Conservation (phyloP, 2,797 vertebrate species). For the Eutrigla gurnardus region DNA sequence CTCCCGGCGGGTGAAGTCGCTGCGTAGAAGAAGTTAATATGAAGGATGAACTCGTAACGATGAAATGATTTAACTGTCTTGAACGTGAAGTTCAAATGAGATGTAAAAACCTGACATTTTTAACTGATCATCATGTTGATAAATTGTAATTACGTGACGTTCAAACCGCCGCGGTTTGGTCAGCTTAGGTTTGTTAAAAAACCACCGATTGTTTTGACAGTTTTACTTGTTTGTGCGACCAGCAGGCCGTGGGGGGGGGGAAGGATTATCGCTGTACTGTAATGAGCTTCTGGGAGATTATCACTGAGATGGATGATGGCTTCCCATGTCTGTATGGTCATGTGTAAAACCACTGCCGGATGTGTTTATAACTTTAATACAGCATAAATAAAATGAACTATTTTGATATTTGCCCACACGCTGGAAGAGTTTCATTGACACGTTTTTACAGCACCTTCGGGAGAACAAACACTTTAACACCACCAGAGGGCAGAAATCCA, state of each 20-base stretch:
- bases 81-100: constrained; percentile 49
- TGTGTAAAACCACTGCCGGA: constrained; percentile 86
- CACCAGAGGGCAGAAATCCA: too few relatives aligned
- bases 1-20: too few relatives aligned
- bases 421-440: constrained; percentile 17
- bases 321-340: constrained; percentile 77
- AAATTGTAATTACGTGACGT: constrained; percentile 45
- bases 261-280: constrained; percentile 77
- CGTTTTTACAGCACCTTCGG: too few relatives aligned
- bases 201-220: constrained; percentile 58
- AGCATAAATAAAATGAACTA: constrained; percentile 86
- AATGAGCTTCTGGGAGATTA: constrained; percentile 59
- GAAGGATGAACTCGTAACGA: constrained; percentile 21
- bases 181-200: constrained; percentile 78
- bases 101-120: constrained; percentile 49
- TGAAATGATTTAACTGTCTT: constrained; percentile 26
- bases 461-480: too few relatives aligned
- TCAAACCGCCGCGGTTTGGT: constrained; percentile 56
- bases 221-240: constrained; percentile 37
- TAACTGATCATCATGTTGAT: constrained; percentile 27
- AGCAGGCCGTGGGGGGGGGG: constrained; percentile 24
- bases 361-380: constrained; percentile 88
- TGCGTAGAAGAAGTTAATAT: constrained; percentile 8
- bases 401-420: constrained; percentile 82
- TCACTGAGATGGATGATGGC: constrained; percentile 48